A percentile compares a stretch with the other conserved stretches of the same genome.
These are phyloP conservation scores for Aphis gossypii DNA, from an alignment of 1,140 invertebrate genomes.

Conservation along the genomic window DNA sequence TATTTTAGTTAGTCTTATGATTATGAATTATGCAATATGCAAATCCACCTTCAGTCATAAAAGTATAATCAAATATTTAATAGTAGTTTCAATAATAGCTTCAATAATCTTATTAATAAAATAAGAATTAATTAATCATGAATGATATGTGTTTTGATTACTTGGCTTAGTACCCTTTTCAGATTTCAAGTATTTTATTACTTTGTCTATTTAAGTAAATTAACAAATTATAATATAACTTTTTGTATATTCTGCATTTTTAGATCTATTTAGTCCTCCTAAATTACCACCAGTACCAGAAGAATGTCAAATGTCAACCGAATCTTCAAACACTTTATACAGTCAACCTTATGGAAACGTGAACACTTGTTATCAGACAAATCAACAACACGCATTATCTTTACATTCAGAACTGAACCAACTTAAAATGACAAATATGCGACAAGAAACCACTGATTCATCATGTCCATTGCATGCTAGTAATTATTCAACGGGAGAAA, in stretches of 20 bases:
- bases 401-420: slow-evolving; percentile 54
- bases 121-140: no score
- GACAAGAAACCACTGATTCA: slow-evolving; percentile 24
- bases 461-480: slow-evolving; percentile 29
- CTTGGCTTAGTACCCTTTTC: no score
- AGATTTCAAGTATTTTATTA: no score
- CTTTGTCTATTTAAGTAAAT: background rate
- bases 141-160: no score
- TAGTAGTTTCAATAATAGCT: no score
- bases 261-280: slow-evolving; percentile 68
- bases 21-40: no score
- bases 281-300: slow-evolving; percentile 74
- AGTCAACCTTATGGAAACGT: slow-evolving; percentile 46
- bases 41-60: no score
- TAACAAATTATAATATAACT: background rate
- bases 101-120: no score
- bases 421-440: slow-evolving; percentile 55
- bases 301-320: slow-evolving; percentile 65
- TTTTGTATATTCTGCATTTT: background rate
- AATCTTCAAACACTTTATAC: slow-evolving; percentile 39
- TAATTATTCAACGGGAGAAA: slow-evolving; percentile 48
- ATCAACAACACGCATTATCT: slow-evolving; percentile 35
- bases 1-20: no score
- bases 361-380: slow-evolving; percentile 49
- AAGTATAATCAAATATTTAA: no score